phyloP scores from a whole-genome alignment of 64 coral and sea anemone species.

The Pocillopora verrucosa region DNA sequence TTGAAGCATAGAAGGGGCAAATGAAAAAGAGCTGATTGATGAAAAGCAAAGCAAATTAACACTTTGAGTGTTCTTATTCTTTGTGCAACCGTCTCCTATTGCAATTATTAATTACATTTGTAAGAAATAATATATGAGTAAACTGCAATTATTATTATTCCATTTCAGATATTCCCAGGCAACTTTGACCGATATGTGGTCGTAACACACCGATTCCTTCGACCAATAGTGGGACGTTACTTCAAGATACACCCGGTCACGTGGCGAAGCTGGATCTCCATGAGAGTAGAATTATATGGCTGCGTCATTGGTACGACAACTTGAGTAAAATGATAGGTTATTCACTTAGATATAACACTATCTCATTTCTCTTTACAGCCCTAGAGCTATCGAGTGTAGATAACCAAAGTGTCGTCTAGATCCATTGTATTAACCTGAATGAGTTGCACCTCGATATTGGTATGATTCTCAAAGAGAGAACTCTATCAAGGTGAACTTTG shows the following conservation, averaged over 20 bases:
- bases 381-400: neutral
- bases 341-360: too few species aligned
- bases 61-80: too few species aligned
- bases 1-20: too few species aligned
- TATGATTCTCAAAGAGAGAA: too few species aligned
- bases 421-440: too few species aligned
- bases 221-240: constrained; percentile 52
- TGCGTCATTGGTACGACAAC: constrained; percentile 46
- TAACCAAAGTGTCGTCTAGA: too few species aligned
- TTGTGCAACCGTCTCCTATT: too few species aligned
- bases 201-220: constrained; percentile 19
- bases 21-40: too few species aligned
- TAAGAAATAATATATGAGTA: neutral
- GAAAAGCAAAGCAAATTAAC: too few species aligned
- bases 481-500: too few species aligned
- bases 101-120: neutral
- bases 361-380: neutral
- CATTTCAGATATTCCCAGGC: constrained; percentile 65
- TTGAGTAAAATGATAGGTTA: neutral
- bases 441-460: too few species aligned
- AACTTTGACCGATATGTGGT: constrained; percentile 60
- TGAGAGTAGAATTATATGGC: constrained; percentile 82
- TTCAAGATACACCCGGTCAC: constrained; percentile 54
- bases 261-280: constrained; percentile 63
- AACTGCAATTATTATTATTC: neutral